Base-by-base conservation (phyloP, 2,113 vertebrate species). In the Morphnarchus princeps region DNA sequence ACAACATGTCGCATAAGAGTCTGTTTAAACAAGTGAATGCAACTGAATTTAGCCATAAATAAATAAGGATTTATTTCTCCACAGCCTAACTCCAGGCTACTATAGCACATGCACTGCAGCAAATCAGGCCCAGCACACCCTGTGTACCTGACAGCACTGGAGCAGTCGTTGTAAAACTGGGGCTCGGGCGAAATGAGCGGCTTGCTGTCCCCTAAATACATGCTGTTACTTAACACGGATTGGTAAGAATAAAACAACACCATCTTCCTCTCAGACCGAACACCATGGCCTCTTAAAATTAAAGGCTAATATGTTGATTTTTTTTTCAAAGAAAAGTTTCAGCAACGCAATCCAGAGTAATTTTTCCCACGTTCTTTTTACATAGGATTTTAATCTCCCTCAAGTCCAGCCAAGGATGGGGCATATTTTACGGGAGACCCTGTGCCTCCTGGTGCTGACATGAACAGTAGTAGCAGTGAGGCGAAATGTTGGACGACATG, bases 31-130 rank as follows among this genome's bases (percentile, higher is more conserved):
- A 54, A 96, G 74, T 78, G 74, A 92, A 52, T 45, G 36, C 82
- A 81, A 67, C 40, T 88, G 81, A 84, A 76, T 77, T 83, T 80
- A 82, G 49, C 38, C 34, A 61, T 91, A 89, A 96, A 93, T 96
- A 97, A 97, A 91, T 81, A 21, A 80, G 52, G 55, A 67, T 84
- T 93, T 96, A 42, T 95, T 93, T 94, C 81, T 50, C 7, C 34
- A 65, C 34, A 86, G 62, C 26, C 63, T 45, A 71, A 38, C 54
- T 96, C 87, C 38, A 83, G 29, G 29, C 66, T 94, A 17, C 59
- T 92, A 16, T 61, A 69, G 91, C 85, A 70, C 42, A 57, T 6
- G 28, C 16, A 3, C 24, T 74, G 73, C 74, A 92, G 66, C 42
- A 61, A 29, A 3, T 21, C 20, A 21, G 74, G 32, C 47, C 67